Percentiles rank a stretch among this genome's conserved stretches.
These are phyloP conservation scores for Oryzias sinensis DNA, from an alignment of 2,797 vertebrate genomes.

Conservation along the genomic window DNA sequence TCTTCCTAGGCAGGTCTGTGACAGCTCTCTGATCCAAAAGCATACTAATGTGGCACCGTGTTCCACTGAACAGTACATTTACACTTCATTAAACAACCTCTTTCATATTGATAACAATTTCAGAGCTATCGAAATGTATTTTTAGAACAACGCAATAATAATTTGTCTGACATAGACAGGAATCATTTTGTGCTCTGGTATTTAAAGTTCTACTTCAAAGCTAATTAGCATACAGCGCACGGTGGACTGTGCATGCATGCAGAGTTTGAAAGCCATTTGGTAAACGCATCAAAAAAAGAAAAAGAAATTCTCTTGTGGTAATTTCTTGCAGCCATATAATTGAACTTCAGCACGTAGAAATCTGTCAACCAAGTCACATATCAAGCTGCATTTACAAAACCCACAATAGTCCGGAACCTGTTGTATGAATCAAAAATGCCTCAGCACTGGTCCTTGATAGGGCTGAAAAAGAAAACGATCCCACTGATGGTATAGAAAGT, in stretches of 20 bases:
- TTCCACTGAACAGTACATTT: background rate
- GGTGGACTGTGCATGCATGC: slow-evolving; percentile 1
- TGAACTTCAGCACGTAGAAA: slow-evolving; percentile 10
- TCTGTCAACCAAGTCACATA: slow-evolving; percentile 12
- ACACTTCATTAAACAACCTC: slow-evolving; percentile 14
- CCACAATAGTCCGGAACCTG: slow-evolving; percentile 18
- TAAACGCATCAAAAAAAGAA: background rate
- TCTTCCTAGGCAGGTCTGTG: slow-evolving; percentile 4
- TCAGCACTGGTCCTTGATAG: background rate
- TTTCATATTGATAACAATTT: slow-evolving; percentile 15
- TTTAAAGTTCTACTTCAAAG: slow-evolving; percentile 6
- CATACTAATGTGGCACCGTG: slow-evolving; percentile 4
- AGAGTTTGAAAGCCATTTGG: background rate
- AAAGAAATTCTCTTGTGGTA: slow-evolving; percentile 1
- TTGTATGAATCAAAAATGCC: slow-evolving; percentile 9
- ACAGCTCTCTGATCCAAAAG: slow-evolving; percentile 14
- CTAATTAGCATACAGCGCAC: background rate
- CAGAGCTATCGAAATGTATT: slow-evolving; percentile 1
- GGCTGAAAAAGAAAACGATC: slow-evolving; percentile 28
- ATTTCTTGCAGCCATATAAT: slow-evolving; percentile 8
- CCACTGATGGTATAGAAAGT: slow-evolving; percentile 39
- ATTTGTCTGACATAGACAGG: background rate
- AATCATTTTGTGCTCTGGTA: background rate
- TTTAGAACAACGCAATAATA: background rate
- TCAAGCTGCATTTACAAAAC: slow-evolving; percentile 9